Base-by-base conservation (phyloP, 2,113 vertebrate species). In the Mobula birostris region DNA sequence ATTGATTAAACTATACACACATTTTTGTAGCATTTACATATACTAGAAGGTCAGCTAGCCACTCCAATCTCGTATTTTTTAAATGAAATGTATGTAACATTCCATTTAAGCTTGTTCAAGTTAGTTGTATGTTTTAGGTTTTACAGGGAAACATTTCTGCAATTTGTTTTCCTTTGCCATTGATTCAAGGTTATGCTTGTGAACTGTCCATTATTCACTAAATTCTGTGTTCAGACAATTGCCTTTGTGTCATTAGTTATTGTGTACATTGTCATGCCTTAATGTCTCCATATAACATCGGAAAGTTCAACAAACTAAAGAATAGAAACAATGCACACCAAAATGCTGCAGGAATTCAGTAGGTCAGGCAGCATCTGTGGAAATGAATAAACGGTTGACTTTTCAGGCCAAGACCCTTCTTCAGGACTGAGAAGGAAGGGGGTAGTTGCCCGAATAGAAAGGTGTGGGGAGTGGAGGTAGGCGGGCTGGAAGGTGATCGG, bases 1-100 rank as follows among this genome's bases (percentile, higher is more conserved):
- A 93, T 93, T 93, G 91, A 93, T 93, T 93, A 93, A 93, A 93
- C 91, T 93, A 93, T 93, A 93, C 91, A 56, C 91, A 72, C 91
- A 74, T 74, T 93, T 93, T 93, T 93, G 91, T 93, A 93, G 91
- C 91, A 93, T 93, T 93, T 93, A 76, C 91, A 93, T 93, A 93
- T 92, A 72, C 68, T 93, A 93, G 91, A 74, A 74, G 91, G 91
- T 93, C 91, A 93, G 91, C 36, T 93, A 93, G 91, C 91, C 70
- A 93, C 40, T 93, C 91, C 40, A n/a, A 91, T 17, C 68, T 72
- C 90, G 72, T 93, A 74, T 76, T 93, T 48, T 48, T 74, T 93
- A 93, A 93, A 93, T 93, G 91, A 93, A 93, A 93, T 93, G 91
- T 93, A 93, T 93, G 68, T 93, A 93, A 93, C 91, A 93, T 93